A percentile compares a stretch with the other conserved stretches of the same genome.
Evolutionary conservation across 2,888 invertebrate genomes (phyloP).

Genomic region (Heliconius hortense): DNA sequence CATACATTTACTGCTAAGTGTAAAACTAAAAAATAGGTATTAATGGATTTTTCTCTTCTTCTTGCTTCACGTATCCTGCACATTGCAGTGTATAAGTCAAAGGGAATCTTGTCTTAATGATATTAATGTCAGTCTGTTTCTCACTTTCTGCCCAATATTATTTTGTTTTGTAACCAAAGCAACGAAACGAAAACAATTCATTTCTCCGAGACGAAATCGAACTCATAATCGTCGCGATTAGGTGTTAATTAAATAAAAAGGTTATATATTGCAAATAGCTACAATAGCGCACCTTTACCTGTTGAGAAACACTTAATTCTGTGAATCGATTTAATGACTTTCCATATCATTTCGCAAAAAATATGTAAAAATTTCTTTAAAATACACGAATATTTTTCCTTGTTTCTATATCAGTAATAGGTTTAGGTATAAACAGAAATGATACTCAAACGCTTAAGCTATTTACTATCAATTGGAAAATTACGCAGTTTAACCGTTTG

Average conservation of each 20-base stretch:
- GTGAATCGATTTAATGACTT: not conserved
- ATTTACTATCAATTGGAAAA: constrained; percentile 15
- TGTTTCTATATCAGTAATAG: not conserved
- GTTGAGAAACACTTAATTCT: not conserved
- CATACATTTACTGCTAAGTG: not conserved
- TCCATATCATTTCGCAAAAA: not conserved
- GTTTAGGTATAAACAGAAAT: not conserved
- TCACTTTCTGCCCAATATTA: too few species aligned
- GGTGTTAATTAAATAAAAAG: too few species aligned
- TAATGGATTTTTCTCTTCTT: too few species aligned
- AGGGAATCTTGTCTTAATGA: too few species aligned
- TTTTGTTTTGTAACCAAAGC: too few species aligned
- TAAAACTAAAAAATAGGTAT: not conserved
- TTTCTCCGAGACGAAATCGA: too few species aligned
- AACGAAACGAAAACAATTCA: too few species aligned
- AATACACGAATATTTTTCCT: constrained; percentile 3
- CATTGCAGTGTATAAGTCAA: too few species aligned
- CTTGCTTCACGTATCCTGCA: too few species aligned
- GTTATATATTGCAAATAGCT: too few species aligned
- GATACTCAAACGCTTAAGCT: not conserved
- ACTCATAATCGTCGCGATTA: too few species aligned
- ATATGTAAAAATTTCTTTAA: not conserved
- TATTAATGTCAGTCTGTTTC: too few species aligned
- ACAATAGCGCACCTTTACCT: not conserved
- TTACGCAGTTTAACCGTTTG: not conserved